Evolutionary conservation across 92 coral and sea anemone genomes (phyloP).

Genomic region (Palythoa grandis): DNA sequence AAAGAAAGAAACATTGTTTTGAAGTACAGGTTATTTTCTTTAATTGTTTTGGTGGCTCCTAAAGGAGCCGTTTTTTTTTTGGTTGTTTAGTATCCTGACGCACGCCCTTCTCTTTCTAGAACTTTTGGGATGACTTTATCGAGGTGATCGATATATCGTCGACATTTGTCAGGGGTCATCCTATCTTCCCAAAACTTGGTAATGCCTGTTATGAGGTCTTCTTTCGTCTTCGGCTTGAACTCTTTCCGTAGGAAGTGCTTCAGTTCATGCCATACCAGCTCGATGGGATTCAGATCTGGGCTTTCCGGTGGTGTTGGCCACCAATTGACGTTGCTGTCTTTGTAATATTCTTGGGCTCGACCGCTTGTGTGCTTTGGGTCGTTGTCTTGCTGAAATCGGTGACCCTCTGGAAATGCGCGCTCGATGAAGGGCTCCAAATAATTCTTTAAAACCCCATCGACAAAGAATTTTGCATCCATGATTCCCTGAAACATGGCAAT

Average conservation of each 20-base stretch:
- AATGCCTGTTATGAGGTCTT: slow-evolving; percentile 37
- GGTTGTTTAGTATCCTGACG: slow-evolving; percentile 39
- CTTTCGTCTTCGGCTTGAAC: slow-evolving; percentile 43
- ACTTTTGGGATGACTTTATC: slow-evolving; percentile 49
- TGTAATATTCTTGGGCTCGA: slow-evolving; percentile 40
- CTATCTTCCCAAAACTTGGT: slow-evolving; percentile 36
- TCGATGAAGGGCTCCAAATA: slow-evolving; percentile 53
- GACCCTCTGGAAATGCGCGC: slow-evolving; percentile 46
- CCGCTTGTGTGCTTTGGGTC: slow-evolving; percentile 64
- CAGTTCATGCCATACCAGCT: slow-evolving; percentile 5
- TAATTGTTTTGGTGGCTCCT: neutral
- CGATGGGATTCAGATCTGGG: slow-evolving; percentile 7
- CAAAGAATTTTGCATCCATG: slow-evolving; percentile 58
- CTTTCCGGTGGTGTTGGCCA: neutral
- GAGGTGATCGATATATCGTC: slow-evolving; percentile 17
- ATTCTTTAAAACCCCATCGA: slow-evolving; percentile 18
- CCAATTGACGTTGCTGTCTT: neutral
- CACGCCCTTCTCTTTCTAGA: slow-evolving; percentile 45
- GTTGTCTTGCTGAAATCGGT: slow-evolving; percentile 57
- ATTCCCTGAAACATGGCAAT: slow-evolving; percentile 54
- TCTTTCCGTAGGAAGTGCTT: slow-evolving; percentile 23
- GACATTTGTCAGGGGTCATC: slow-evolving; percentile 39
- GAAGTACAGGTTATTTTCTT: neutral
- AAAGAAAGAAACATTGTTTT: neutral
- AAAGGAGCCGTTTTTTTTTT: neutral